Base-by-base conservation (phyloP, 2,113 vertebrate genomes). In the Toxotes jaculatrix region DNA sequence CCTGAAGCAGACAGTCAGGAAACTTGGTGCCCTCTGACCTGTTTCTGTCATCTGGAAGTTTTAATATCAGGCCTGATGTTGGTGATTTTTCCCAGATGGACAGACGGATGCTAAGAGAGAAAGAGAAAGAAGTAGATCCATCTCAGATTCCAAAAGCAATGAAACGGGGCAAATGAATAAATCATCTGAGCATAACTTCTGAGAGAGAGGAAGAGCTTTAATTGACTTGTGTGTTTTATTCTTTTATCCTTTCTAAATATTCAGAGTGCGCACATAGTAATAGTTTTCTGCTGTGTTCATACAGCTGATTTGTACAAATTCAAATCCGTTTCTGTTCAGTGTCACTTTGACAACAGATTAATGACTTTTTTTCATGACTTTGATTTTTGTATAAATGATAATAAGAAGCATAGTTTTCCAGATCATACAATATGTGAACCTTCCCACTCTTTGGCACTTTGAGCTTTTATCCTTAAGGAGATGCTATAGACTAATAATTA, bases 51-150 rank as follows among this genome's bases (percentile, higher is more conserved):
- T 66, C 67, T 88, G 67, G 69, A 86, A 19, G 49, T 67, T 85
- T 84, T 45, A 75, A n/a, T 80, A 67, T 64, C 40, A 31, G 31
- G 23, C 16, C 61, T 59, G 47, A 76, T 45, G 36, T 0, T 65
- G 19, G 6, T 84, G 87, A 88, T 89, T 61, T n/a, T 21, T 64
- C 56, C 80, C 85, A 90, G 77, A 86, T 88, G 75, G 76, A 83
- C 16, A 21, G 53, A 83, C 6, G 1, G 5, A 74, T 36, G 63
- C 40, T 47, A 10, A 40, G n/a, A 60, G 45, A 70, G 69, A 63
- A 49, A 16, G 23, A 36, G 63, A 62, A 57, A 49, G 38, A 83
- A 63, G 80, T 3, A 34, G 53, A 64, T 67, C 5, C 16, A 85
- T 36, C 31, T 72, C 55, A 5, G 63, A 72, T 69, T 61, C 34